Conservation (phyloP, 2,797 vertebrate species). For the Poecilia wingei region DNA sequence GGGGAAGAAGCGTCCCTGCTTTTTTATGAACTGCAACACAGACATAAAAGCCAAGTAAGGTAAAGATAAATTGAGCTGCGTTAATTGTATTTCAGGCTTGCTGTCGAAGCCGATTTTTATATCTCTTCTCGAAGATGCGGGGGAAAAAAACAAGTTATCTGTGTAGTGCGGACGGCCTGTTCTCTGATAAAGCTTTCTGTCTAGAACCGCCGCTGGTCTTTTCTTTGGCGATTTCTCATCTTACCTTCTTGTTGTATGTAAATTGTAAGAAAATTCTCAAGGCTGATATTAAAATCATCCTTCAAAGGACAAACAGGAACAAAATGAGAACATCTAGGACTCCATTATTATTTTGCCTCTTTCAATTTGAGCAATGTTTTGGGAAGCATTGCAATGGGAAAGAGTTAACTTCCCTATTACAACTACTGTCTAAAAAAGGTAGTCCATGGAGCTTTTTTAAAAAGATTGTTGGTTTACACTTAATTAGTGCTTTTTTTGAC, state of each 20-base stretch:
- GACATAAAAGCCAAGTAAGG: not conserved
- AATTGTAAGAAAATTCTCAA: not conserved
- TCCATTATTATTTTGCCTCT: not conserved
- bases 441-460: not conserved
- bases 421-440: not conserved
- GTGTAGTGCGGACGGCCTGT: not conserved
- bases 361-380: not conserved
- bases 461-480: constrained; percentile 12
- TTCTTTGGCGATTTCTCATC: not conserved
- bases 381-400: not conserved
- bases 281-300: constrained; percentile 11
- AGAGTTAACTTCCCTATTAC: not conserved
- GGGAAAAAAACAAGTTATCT: not conserved
- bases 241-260: not conserved
- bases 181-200: not conserved
- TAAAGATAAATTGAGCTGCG: not conserved
- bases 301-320: not conserved
- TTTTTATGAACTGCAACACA: not conserved
- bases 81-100: not conserved
- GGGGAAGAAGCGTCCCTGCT: too few species aligned
- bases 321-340: not conserved
- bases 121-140: not conserved
- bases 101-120: not conserved
- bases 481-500: constrained; percentile 27
- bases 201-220: not conserved